Evolutionary conservation across 2,113 vertebrate genomes (phyloP).

Genomic region (Thymallus thymallus): DNA sequence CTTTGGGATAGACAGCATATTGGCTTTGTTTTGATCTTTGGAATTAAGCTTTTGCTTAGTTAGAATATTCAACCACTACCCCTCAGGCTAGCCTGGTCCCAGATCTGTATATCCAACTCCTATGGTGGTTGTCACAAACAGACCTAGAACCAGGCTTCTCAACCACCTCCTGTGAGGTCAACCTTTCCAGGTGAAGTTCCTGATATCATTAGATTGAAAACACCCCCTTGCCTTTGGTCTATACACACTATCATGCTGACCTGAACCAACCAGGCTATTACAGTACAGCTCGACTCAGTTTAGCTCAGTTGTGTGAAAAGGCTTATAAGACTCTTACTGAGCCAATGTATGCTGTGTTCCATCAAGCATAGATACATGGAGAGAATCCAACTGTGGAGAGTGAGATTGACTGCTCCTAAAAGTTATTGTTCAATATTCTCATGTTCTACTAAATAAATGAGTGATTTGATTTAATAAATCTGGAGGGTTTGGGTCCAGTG

Average conservation of each 20-base stretch:
- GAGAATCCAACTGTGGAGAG: background rate
- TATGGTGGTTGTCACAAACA: no score
- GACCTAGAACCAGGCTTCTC: no score
- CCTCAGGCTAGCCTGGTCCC: background rate
- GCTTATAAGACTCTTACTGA: background rate
- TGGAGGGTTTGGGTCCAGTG: no score
- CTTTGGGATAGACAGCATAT: slow-evolving; percentile 4
- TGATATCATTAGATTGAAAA: background rate
- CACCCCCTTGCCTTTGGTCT: background rate
- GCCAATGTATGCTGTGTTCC: background rate
- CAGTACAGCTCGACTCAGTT: no score
- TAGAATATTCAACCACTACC: background rate
- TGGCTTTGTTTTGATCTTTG: slow-evolving; percentile 4
- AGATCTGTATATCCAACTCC: no score
- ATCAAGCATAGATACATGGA: background rate
- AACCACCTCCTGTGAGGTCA: background rate
- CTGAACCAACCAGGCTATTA: no score
- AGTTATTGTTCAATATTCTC: background rate
- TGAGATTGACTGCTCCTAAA: background rate
- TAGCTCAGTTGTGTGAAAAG: background rate
- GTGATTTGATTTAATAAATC: no score
- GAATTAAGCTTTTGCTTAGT: slow-evolving; percentile 5
- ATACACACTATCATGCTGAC: no score
- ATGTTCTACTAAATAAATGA: background rate
- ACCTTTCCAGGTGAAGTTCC: background rate